Percentiles rank a stretch among this genome's conserved stretches.
Evolutionary conservation across 1,140 invertebrate genomes (phyloP).

Genomic region (Eumaeus atala): DNA sequence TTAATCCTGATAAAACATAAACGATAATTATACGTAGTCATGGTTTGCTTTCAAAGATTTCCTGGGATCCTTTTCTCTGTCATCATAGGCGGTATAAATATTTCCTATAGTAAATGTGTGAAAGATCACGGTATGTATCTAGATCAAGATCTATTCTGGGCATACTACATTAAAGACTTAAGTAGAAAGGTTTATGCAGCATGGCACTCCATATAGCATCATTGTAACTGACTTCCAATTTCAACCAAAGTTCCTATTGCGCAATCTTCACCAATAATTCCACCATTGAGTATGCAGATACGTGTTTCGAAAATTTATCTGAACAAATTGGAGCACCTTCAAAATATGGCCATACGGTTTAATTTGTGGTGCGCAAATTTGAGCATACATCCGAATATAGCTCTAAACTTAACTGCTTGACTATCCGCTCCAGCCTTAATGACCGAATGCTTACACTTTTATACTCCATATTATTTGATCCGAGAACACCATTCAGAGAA

Average conservation of each 20-base stretch:
- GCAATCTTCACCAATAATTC: background rate
- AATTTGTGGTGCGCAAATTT: conserved; percentile 4
- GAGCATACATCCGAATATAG: conserved; percentile 7
- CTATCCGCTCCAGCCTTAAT: conserved; percentile 2
- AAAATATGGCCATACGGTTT: conserved; percentile 9
- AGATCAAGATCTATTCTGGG: too few species aligned
- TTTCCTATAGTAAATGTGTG: too few species aligned
- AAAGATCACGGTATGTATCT: too few species aligned
- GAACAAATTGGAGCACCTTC: conserved; percentile 5
- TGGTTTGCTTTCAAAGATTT: background rate
- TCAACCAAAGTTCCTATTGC: background rate
- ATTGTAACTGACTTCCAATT: background rate
- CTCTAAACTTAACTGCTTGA: background rate
- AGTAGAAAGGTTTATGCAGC: conserved; percentile 1
- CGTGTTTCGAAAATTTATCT: background rate
- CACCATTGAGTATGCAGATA: background rate
- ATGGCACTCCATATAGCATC: conserved; percentile 1
- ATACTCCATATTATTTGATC: conserved; percentile 5
- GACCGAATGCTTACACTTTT: conserved; percentile 6
- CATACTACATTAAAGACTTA: background rate
- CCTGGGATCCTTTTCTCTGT: background rate
- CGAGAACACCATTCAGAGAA: conserved; percentile 1
- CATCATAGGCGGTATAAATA: too few species aligned
- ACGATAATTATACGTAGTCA: background rate
- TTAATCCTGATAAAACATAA: background rate